Percentiles rank a stretch among this genome's conserved stretches.
Evolutionary conservation across 1,140 invertebrate species (phyloP).

Genomic region (Potamilus streckersoni): DNA sequence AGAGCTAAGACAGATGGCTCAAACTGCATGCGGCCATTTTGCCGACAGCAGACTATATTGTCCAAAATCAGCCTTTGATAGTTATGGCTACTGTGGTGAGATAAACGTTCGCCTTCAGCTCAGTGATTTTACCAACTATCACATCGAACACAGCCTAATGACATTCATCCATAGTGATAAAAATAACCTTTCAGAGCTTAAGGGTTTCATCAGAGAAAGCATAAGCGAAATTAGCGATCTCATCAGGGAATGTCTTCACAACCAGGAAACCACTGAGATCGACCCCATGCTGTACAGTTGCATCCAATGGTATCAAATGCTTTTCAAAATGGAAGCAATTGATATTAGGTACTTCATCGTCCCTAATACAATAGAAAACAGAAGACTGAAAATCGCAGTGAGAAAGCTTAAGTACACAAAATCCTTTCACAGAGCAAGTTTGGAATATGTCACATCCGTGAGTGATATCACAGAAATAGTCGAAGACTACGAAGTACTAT

Average conservation of each 20-base stretch:
- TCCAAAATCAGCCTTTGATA: slow-evolving; percentile 11
- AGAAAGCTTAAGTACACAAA: slow-evolving; percentile 31
- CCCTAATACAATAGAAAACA: slow-evolving; percentile 8
- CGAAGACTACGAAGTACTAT: slow-evolving; percentile 22
- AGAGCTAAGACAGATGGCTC: slow-evolving; percentile 14
- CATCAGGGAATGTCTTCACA: slow-evolving; percentile 28
- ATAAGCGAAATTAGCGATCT: slow-evolving; percentile 26
- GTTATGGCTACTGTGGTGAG: slow-evolving; percentile 25
- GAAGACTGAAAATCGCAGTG: slow-evolving; percentile 24
- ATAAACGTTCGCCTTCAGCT: slow-evolving; percentile 30
- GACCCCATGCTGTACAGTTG: slow-evolving; percentile 3
- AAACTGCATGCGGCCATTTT: slow-evolving; percentile 26
- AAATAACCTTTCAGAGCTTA: neutral
- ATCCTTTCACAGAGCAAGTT: neutral
- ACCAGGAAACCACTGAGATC: slow-evolving; percentile 8
- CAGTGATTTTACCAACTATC: slow-evolving; percentile 23
- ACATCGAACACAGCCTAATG: neutral
- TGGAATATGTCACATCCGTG: slow-evolving; percentile 15
- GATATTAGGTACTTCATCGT: slow-evolving; percentile 10
- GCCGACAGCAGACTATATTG: slow-evolving; percentile 9
- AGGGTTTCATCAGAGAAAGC: slow-evolving; percentile 19
- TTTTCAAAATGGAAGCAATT: slow-evolving; percentile 15
- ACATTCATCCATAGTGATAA: slow-evolving; percentile 4
- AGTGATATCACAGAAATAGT: slow-evolving; percentile 20
- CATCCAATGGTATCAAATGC: slow-evolving; percentile 13